Percentiles rank a stretch among this genome's conserved stretches.
Conservation (phyloP, 2,797 vertebrate genomes). For the Lagodon rhomboides region DNA sequence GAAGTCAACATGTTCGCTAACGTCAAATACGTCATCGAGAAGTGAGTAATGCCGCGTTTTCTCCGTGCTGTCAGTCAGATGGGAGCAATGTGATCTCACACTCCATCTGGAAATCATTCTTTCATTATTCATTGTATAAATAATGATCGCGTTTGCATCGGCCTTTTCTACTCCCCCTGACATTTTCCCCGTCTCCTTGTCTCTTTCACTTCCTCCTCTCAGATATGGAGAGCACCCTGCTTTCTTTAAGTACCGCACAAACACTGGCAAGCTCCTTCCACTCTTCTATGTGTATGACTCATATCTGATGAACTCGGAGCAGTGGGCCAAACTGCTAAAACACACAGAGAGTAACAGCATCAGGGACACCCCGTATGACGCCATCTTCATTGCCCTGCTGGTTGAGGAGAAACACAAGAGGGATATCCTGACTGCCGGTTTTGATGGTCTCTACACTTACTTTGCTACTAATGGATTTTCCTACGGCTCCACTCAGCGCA, state of each 20-base stretch:
- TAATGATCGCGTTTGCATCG: not conserved
- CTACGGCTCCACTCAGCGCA: constrained; percentile 94
- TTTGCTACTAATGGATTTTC: constrained; percentile 98
- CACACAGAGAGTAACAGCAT: constrained; percentile 88
- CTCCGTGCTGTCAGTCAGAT: constrained; percentile 9
- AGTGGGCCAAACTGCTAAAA: constrained; percentile 93
- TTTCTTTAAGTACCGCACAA: constrained; percentile 93
- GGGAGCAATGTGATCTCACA: not conserved
- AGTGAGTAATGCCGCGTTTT: constrained; percentile 83
- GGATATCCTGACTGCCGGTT: constrained; percentile 91
- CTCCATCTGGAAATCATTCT: not conserved
- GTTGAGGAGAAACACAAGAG: constrained; percentile 95
- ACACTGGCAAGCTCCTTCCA: constrained; percentile 89
- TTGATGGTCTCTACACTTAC: constrained; percentile 97
- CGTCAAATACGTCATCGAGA: constrained; percentile 94
- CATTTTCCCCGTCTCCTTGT: constrained; percentile 17
- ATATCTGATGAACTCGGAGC: constrained; percentile 92
- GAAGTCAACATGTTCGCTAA: constrained; percentile 92
- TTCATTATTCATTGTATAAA: not conserved
- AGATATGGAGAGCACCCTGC: constrained; percentile 96
- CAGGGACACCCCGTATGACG: constrained; percentile 92
- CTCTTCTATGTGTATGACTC: constrained; percentile 98
- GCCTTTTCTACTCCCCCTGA: constrained; percentile 21
- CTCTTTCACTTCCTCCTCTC: constrained; percentile 60
- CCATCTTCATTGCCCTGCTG: constrained; percentile 93